A percentile compares a stretch with the other conserved stretches of the same genome.
Conservation (phyloP, 2,888 invertebrate genomes). For the Nemapogon koenigi region DNA sequence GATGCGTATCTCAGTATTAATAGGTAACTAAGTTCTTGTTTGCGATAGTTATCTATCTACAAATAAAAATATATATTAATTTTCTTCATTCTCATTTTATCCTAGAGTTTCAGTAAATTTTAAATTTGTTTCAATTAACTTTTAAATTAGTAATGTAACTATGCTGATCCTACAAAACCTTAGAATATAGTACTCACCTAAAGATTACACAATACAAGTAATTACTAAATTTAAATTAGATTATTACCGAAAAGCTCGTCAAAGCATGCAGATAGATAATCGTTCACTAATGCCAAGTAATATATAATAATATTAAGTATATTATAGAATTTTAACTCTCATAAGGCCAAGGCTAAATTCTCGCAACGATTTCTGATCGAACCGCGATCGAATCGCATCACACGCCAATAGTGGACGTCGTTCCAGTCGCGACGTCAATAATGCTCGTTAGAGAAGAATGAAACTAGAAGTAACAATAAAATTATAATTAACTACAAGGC, state of each 20-base stretch:
- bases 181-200: slow-evolving; percentile 54
- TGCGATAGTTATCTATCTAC: slow-evolving; percentile 62
- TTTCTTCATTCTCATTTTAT: slow-evolving; percentile 45
- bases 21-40: slow-evolving; percentile 45
- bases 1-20: slow-evolving; percentile 26
- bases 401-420: slow-evolving; percentile 1
- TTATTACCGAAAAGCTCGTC: slow-evolving; percentile 66
- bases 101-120: slow-evolving; percentile 47
- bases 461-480: slow-evolving; percentile 1
- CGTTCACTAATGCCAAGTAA: slow-evolving; percentile 57
- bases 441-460: slow-evolving; percentile 4
- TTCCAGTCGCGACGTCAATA: slow-evolving; percentile 1
- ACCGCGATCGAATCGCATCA: slow-evolving; percentile 2
- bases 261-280: slow-evolving; percentile 64
- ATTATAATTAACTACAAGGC: slow-evolving; percentile 33
- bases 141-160: slow-evolving; percentile 53
- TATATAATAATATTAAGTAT: slow-evolving; percentile 33
- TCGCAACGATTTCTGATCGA: slow-evolving; percentile 40
- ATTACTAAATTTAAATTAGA: slow-evolving; percentile 53
- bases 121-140: slow-evolving; percentile 37
- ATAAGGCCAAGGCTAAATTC: slow-evolving; percentile 67
- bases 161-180: slow-evolving; percentile 61
- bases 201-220: slow-evolving; percentile 60
- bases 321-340: slow-evolving; percentile 52
- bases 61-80: slow-evolving; percentile 61